phyloP scores from a whole-genome alignment of 1,140 invertebrate species.

The Doryteuthis pealeii region DNA sequence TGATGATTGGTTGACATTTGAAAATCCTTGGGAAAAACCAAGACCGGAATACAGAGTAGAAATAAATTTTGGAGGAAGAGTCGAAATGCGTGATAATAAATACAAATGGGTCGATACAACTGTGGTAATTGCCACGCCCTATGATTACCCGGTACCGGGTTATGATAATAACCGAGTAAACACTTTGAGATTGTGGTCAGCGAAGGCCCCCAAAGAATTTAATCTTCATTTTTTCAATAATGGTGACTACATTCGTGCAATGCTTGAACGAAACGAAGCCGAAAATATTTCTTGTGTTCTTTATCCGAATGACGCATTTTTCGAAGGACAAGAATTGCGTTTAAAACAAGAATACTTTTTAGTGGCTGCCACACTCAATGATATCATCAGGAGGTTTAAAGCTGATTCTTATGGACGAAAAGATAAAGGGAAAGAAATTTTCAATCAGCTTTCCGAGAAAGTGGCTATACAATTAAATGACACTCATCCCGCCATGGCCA shows the following conservation, averaged over 20 bases:
- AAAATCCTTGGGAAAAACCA: conserved; percentile 97
- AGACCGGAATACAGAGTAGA: conserved; percentile 88
- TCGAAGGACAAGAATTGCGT: conserved; percentile 86
- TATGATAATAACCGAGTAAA: conserved; percentile 97
- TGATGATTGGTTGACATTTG: conserved; percentile 92
- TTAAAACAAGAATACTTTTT: conserved; percentile 99
- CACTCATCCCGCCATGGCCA: conserved; percentile 95
- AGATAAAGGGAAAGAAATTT: conserved; percentile 77
- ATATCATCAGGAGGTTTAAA: conserved; percentile 94
- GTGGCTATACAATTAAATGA: conserved; percentile 95
- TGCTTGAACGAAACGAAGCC: conserved; percentile 91
- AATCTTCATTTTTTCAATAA: conserved; percentile 97
- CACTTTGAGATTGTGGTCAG: conserved; percentile 94
- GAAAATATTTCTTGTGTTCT: conserved; percentile 97
- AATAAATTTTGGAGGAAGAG: conserved; percentile 91
- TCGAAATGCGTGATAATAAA: conserved; percentile 82
- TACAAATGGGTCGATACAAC: conserved; percentile 78
- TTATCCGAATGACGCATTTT: conserved; percentile 93
- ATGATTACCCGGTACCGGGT: conserved; percentile 95
- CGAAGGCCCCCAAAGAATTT: conserved; percentile 94
- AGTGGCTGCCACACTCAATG: conserved; percentile 93
- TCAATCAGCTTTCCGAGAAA: conserved; percentile 89
- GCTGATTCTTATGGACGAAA: conserved; percentile 85
- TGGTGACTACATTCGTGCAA: conserved; percentile 98
- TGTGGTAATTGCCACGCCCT: conserved; percentile 93